Percentiles rank a stretch among this genome's conserved stretches.
These are phyloP conservation scores for Melanerpes aurifrons DNA, from an alignment of 2,113 vertebrate genomes.

Conservation along the genomic window DNA sequence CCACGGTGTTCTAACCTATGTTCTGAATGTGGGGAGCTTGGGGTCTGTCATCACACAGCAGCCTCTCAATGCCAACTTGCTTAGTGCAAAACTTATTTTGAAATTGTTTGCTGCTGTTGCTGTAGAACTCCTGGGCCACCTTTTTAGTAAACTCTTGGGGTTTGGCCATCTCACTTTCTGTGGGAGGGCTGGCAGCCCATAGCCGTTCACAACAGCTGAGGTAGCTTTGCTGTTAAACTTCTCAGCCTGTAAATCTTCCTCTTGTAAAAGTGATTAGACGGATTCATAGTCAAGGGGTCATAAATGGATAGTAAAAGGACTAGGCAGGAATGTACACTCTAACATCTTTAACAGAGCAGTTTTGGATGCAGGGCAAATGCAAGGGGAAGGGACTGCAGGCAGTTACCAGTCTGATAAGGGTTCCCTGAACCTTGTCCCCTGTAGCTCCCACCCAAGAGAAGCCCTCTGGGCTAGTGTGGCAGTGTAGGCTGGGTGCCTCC, in stretches of 20 bases:
- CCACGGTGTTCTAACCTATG: fast-evolving
- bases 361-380: background rate
- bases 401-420: background rate
- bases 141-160: background rate
- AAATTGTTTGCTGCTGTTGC: background rate
- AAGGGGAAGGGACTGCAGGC: background rate
- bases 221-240: background rate
- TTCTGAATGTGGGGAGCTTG: background rate
- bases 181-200: background rate
- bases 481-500: too few species aligned
- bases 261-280: background rate
- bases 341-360: background rate
- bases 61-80: background rate
- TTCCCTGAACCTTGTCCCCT: background rate
- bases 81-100: background rate
- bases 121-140: background rate
- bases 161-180: fast-evolving
- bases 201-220: background rate
- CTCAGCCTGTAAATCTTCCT: background rate
- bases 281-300: background rate
- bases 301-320: background rate
- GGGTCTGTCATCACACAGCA: background rate
- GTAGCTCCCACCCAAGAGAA: background rate
- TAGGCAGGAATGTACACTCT: background rate
- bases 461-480: background rate